Base-by-base conservation (phyloP, 2,113 vertebrate genomes). In the Delphinus delphis region DNA sequence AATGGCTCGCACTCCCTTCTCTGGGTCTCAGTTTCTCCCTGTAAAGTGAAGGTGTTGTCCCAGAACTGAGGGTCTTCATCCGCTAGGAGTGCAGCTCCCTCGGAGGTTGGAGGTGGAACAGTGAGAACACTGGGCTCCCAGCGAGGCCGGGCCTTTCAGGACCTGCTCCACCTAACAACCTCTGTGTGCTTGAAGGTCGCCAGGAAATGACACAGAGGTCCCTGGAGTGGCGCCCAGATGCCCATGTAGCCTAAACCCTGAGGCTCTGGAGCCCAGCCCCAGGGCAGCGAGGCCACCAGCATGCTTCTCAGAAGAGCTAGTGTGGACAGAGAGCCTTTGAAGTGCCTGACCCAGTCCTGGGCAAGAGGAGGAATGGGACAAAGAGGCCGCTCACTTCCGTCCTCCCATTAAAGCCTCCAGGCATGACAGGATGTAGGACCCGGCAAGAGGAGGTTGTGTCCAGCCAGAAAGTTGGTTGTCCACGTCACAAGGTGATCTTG, bases 201-300 rank as follows among this genome's bases (percentile, higher is more conserved):
- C 96, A 96, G 96, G 96, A 97, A 97, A 83, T 97, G 96, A 97
- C 91, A 74, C 93, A 95, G 77, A 93, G 58, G 70, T 13, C 76
- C 62, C 91, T 91, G 96, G 97, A 80, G 20, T 47, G 31, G 60
- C 6, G 28, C 96, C 97, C 76, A 90, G 79, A 91, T 88, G 82
- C 53, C 79, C 81, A 82, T 2, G 47, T 20, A 76, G 88, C 89
- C 53, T 14, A 68, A 92, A 86, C 47, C 47, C 41, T 4, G 9
- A n/a, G 60, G 70, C 36, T 76, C 62, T 0, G 0, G 38, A 23
- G 63, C 53, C 73, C n/a, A 31, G 77, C 47, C 63, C 47, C 53
- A n/a, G 77, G 47, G 62, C 28, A 70, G 63, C 4, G 10, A 67
- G 36, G 62, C n/a, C 3, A 2, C 10, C 10, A 33, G 28, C 3